Percentiles rank a stretch among this genome's conserved stretches.
phyloP scores from a whole-genome alignment of 2,797 vertebrate species.

The Gymnopithys bicolor region DNA sequence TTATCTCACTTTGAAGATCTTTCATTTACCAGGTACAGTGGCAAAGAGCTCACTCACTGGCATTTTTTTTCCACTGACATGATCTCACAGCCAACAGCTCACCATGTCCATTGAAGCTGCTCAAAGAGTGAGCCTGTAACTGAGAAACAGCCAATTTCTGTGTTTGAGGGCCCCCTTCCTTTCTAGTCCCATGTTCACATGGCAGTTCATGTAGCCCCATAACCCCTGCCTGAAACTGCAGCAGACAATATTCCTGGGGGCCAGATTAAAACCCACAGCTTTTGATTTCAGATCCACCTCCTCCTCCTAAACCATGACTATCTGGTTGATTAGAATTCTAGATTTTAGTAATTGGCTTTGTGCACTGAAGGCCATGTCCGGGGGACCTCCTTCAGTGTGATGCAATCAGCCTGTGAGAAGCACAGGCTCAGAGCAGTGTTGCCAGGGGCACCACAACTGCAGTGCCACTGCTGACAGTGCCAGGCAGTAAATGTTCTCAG shows the following conservation, averaged over 20 bases:
- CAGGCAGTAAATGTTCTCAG: background rate
- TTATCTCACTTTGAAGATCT: background rate
- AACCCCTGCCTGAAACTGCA: background rate
- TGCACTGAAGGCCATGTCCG: background rate
- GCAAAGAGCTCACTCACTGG: background rate
- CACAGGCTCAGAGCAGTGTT: background rate
- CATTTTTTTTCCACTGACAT: background rate
- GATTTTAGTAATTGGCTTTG: background rate
- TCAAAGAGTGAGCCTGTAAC: background rate
- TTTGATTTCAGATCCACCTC: background rate
- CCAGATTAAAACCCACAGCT: background rate
- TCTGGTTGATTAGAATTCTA: background rate
- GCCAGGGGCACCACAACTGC: background rate
- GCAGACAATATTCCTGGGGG: background rate
- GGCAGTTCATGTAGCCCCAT: background rate
- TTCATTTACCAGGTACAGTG: background rate
- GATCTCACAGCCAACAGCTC: background rate
- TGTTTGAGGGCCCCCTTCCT: background rate
- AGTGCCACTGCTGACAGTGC: background rate
- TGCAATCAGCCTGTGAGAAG: rapidly evolving
- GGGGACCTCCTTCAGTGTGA: background rate
- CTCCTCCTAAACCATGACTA: background rate
- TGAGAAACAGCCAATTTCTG: background rate
- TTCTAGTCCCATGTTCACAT: background rate
- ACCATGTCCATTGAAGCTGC: background rate